Evolutionary conservation across 1,140 invertebrate genomes (phyloP).

Genomic region (Aphelenchoides avenae): DNA sequence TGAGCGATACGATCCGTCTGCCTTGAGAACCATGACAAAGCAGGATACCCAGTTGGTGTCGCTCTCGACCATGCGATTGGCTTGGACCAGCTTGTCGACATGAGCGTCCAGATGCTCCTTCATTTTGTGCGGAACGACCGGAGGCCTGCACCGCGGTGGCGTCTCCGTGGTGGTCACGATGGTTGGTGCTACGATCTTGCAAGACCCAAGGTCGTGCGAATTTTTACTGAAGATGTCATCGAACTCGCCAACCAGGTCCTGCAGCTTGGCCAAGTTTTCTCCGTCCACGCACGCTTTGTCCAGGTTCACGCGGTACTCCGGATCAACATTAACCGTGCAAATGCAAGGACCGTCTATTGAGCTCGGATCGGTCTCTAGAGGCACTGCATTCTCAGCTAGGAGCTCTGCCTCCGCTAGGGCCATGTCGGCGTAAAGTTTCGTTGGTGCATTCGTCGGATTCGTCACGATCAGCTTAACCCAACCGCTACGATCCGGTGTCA

Average conservation of each 20-base stretch:
- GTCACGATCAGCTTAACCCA: too few species aligned
- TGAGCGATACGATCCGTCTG: conserved; percentile 1
- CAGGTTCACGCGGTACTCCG: too few species aligned
- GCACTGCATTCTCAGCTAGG: too few species aligned
- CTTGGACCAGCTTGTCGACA: conserved; percentile 1
- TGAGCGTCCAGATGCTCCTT: conserved; percentile 3
- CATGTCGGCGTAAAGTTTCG: too few species aligned
- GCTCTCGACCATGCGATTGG: conserved; percentile 1
- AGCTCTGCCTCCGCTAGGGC: too few species aligned
- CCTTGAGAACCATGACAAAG: conserved; percentile 10
- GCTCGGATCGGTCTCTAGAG: too few species aligned
- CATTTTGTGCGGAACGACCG: conserved; percentile 4
- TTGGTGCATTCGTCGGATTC: too few species aligned
- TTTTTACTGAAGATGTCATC: conserved; percentile 5
- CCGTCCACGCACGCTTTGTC: too few species aligned
- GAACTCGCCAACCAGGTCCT: conserved; percentile 4
- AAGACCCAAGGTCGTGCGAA: conserved; percentile 5
- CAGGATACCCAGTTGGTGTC: conserved; percentile 12
- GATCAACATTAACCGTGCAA: too few species aligned
- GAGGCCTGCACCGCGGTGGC: background rate
- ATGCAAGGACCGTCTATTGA: too few species aligned
- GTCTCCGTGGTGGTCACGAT: conserved; percentile 6
- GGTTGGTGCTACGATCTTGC: background rate
- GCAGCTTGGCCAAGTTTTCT: too few species aligned
- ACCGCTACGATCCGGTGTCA: too few species aligned